Evolutionary conservation across 2,113 vertebrate species (phyloP).

Genomic region (Bombycilla garrulus): DNA sequence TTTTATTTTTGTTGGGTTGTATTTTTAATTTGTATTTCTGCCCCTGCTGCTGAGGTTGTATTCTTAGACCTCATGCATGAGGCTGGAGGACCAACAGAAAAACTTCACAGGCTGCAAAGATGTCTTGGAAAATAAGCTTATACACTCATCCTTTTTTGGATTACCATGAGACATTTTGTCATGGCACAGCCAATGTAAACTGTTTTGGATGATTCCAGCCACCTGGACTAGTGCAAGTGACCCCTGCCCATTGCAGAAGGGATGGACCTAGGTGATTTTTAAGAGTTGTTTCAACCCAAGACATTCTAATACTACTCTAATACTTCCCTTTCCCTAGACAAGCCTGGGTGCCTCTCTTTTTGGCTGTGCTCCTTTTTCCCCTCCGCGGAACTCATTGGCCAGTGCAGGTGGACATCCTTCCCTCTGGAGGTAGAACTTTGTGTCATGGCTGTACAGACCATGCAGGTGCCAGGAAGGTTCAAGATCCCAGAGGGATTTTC

Average conservation of each 20-base stretch:
- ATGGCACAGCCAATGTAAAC: background rate
- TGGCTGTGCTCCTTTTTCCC: background rate
- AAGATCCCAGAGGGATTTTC: background rate
- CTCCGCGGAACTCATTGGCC: background rate
- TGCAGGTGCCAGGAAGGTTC: background rate
- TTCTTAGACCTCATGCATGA: background rate
- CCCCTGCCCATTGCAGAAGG: background rate
- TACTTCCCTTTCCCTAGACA: conserved; percentile 27
- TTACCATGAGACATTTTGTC: background rate
- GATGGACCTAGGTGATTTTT: background rate
- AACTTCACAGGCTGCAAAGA: background rate
- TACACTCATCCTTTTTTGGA: background rate
- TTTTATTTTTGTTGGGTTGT: accelerated
- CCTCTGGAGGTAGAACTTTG: background rate
- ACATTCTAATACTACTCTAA: background rate
- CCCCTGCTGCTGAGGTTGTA: background rate
- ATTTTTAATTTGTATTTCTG: background rate
- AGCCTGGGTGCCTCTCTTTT: background rate
- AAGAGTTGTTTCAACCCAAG: background rate
- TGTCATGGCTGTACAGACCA: background rate
- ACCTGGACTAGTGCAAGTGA: background rate
- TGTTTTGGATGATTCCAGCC: background rate
- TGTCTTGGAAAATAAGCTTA: background rate
- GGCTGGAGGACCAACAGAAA: background rate
- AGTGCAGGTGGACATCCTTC: background rate